Base-by-base conservation (phyloP, 2,113 vertebrate genomes). In the Ictalurus furcatus region DNA sequence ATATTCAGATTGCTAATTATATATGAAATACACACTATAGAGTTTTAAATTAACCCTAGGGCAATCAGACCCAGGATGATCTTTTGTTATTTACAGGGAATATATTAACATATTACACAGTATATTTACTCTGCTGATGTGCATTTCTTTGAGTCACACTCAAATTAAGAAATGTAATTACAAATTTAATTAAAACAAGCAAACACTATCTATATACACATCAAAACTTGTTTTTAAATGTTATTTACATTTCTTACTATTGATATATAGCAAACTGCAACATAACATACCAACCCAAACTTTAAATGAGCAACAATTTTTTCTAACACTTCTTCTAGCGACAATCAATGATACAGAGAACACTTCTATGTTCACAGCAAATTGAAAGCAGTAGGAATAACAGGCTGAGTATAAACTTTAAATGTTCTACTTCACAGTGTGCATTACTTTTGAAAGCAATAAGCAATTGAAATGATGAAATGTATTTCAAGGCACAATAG, bases 1-100 rank as follows among this genome's bases (percentile, higher is more conserved):
- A 90, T 91, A 90, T 79, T 88, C 67, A 19, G 78, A 86, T 86
- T 86, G 59, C 48, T 82, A 88, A 88, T 89, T 58, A 91, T 76
- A 89, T 88, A 56, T 30, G 82, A 86, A 83, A 86, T 86, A 85
- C 79, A 88, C 87, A 61, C 86, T 83, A 86, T 65, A 87, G 82
- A 82, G 76, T 86, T 61, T 88, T 86, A 88, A 81, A 89, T 89
- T 86, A 88, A 82, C 76, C 88, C 59, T 56, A 89, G 78, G 90
- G 88, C 54, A 23, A 48, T 76, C 34, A 63, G 71, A 84, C 56
- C 40, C 6, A 84, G 88, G n/a, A 37, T 74, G 63, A 87, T 85
- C 63, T 34, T 91, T 88, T 63, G 58, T 89, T 88, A 87, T 89
- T 89, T 80, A 91, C 80, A 91, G 76, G 25, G 23, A 54, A 85